phyloP scores from a whole-genome alignment of 2,888 invertebrate species.

The Apamea epomidion region DNA sequence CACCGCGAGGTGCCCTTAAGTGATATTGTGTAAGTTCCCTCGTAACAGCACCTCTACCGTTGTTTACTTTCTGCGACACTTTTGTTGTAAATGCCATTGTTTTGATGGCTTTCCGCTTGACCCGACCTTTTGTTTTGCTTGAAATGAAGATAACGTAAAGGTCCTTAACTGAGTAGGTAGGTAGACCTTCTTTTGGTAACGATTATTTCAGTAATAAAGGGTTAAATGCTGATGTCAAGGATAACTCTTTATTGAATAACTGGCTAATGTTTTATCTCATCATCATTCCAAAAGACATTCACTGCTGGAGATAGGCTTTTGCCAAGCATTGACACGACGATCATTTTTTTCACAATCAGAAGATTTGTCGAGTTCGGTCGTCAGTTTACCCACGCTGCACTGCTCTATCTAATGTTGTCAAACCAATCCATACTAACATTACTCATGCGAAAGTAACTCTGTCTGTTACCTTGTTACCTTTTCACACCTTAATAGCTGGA shows the following conservation, averaged over 20 bases:
- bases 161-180: conserved; percentile 45
- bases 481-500: neutral
- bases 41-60: conserved; percentile 31
- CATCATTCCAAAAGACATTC: neutral
- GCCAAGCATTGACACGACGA: neutral
- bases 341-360: neutral
- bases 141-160: conserved; percentile 40
- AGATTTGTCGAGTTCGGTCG: neutral
- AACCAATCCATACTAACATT: neutral
- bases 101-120: conserved; percentile 48
- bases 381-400: neutral
- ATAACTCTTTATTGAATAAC: neutral
- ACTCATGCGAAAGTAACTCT: neutral
- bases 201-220: conserved; percentile 22
- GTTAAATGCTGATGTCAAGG: conserved; percentile 1
- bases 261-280: neutral
- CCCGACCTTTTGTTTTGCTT: conserved; percentile 52
- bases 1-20: conserved; percentile 56
- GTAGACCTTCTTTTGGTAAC: neutral
- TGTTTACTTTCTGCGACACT: conserved; percentile 58
- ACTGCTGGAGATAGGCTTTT: neutral
- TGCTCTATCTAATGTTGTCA: neutral
- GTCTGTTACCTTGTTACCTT: neutral
- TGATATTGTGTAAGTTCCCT: conserved; percentile 63
- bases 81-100: conserved; percentile 55